Percentiles rank a stretch among this genome's conserved stretches.
These are phyloP conservation scores for Linepithema humile DNA, from an alignment of 1,140 invertebrate species.

Conservation along the genomic window DNA sequence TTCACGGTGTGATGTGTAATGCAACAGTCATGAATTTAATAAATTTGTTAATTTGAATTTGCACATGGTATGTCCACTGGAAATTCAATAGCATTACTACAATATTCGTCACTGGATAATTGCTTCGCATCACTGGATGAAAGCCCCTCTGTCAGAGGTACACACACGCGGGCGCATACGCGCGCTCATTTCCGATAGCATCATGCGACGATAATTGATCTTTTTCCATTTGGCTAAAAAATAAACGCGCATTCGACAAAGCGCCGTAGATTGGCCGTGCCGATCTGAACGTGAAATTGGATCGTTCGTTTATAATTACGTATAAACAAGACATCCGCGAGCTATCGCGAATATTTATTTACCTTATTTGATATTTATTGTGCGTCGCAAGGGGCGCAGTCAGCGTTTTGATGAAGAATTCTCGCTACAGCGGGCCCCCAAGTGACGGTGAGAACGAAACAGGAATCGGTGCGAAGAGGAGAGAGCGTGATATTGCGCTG, in stretches of 20 bases:
- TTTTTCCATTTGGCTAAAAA: slow-evolving; percentile 29
- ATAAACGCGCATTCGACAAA: slow-evolving; percentile 35
- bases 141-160: background rate
- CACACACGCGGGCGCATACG: background rate
- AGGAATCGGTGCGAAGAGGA: slow-evolving; percentile 83
- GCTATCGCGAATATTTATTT: background rate
- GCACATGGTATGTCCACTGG: background rate
- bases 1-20: slow-evolving; percentile 17
- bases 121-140: slow-evolving; percentile 53
- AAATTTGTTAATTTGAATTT: slow-evolving; percentile 57
- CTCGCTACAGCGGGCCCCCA: slow-evolving; percentile 80
- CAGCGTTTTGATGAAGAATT: slow-evolving; percentile 27
- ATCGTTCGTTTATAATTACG: slow-evolving; percentile 16
- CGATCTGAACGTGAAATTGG: slow-evolving; percentile 31
- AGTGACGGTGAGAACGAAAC: slow-evolving; percentile 80
- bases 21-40: slow-evolving; percentile 54
- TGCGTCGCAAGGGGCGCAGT: background rate
- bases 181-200: slow-evolving; percentile 15
- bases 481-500: slow-evolving; percentile 85
- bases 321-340: background rate
- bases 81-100: slow-evolving; percentile 51
- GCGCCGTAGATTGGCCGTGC: slow-evolving; percentile 9
- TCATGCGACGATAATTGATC: slow-evolving; percentile 46
- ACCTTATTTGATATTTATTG: background rate
- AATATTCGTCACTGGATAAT: slow-evolving; percentile 57